Base-by-base conservation (phyloP, 2,888 invertebrate genomes). In the Amiota mariae region DNA sequence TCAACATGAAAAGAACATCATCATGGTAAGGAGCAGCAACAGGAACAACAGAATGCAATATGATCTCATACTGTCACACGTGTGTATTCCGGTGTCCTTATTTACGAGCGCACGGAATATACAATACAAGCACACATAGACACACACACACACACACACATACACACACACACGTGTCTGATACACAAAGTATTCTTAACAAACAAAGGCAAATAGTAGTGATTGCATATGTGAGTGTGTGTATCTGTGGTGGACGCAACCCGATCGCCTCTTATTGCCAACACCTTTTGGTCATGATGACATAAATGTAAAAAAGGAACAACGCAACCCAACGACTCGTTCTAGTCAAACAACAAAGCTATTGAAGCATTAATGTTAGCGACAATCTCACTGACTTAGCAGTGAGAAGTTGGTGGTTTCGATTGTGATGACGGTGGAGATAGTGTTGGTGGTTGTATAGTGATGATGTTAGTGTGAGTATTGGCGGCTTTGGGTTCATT, bases 61-160 rank as follows among this genome's bases (percentile, higher is more conserved):
- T 59, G 57, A 59, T 15, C 57, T 59, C 11, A 4, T 9, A 59
- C 4, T 72, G n/a, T 46, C 24, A 10, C 11, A 15, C 70, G n/a
- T 70, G 73, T 46, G n/a, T 74, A 73, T 54, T 47, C 74, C 47
- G 72, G 70, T 75, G 68, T 73, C n/a, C 6, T 47, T 51, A 46
- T 70, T 78, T 75, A 73, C 73, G 79, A 83, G 78, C 79, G 73
- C 73, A 76, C 80, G 75, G 80, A 84, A 77, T 81, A 78, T 83
- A 36, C 18, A 54, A 2, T 4, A n/a, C 9, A 15, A 67, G 54
- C 74, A 77, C 75, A 76, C 78, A n/a, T n/a, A n/a, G n/a, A 81
- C 36, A 36, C 36, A 36, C 36, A 36, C 36, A 36, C 36, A 36
- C 36, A n/a, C 9, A 15, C 64, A 51, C 74, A 77, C 75, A 76